phyloP scores from a whole-genome alignment of 2,888 invertebrate species.

The Dorcus parallelipipedus region DNA sequence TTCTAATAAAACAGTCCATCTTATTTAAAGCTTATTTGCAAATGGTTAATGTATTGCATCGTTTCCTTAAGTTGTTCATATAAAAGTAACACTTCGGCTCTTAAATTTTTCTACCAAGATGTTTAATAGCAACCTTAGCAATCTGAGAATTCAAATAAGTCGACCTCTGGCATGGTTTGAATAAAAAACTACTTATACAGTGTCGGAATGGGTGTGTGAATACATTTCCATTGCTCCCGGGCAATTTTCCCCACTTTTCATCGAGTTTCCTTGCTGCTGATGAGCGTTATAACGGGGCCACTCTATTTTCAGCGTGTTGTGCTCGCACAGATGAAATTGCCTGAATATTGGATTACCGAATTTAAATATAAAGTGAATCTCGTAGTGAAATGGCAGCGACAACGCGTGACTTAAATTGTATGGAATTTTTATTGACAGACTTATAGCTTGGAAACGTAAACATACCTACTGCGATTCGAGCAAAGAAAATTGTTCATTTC shows the following conservation, averaged over 20 bases:
- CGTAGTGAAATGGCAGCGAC: constrained; percentile 30
- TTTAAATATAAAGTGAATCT: constrained; percentile 51
- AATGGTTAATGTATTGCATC: no score
- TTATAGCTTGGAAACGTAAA: no score
- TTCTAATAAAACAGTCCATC: no score
- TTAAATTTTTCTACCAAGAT: no score
- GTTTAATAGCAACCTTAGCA: constrained; percentile 28
- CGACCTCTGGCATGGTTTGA: constrained; percentile 36
- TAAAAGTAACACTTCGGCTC: no score
- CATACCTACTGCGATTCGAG: no score
- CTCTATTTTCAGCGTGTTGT: constrained; percentile 28
- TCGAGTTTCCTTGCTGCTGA: constrained; percentile 24
- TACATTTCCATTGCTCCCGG: constrained; percentile 38
- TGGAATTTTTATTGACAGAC: neutral
- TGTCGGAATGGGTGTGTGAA: constrained; percentile 38
- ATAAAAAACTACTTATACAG: constrained; percentile 44
- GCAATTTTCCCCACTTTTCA: constrained; percentile 41
- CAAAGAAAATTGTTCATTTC: neutral
- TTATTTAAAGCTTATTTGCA: no score
- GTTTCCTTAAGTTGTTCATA: neutral
- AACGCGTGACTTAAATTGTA: constrained; percentile 17
- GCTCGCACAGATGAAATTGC: constrained; percentile 45
- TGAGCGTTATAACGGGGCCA: constrained; percentile 23
- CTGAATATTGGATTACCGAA: constrained; percentile 49
- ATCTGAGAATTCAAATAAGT: constrained; percentile 40